Base-by-base conservation (phyloP, 1,140 invertebrate genomes). In the Zaprionus ornatus region DNA sequence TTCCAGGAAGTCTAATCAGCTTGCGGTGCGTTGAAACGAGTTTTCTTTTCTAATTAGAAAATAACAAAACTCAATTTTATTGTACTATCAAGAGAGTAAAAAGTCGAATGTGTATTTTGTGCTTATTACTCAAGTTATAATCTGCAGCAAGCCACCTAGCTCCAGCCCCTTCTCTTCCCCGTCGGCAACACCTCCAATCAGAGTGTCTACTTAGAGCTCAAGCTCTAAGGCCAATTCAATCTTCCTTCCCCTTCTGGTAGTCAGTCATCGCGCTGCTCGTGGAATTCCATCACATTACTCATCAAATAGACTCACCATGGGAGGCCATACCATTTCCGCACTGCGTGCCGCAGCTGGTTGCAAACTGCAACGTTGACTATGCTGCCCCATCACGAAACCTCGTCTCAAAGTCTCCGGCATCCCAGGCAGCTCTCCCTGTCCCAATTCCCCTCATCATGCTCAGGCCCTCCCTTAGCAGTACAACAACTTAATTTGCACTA, bases 401-500 rank as follows among this genome's bases (percentile, higher is more conserved):
- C 5, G 29, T 32, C 29, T 32, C 29, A 32, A 32, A 32, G 29
- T n/a, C 40, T n/a, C 15, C 40, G 15, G 37, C 70, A 37, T 25
- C 10, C 48, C 5, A n/a, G 25, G 40, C 32, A n/a, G 9, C 15
- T 37, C 62, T 40, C 29, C 32, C 23, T 23, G 4, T 42, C 23
- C 17, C 35, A n/a, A n/a, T 42, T 50, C 40, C 23, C 50, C 35
- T 25, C 13, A 2, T n/a, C 13, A n/a, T 25, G 2, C 15, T 5
- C 12, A 27, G 25, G 15, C 1, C 25, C 23, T 12, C 54, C 68
- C 17, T 60, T 37, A 52, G 21, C 62, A 56, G 67, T 74, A 68
- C 48, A 63, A 83, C 83, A 86, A 86, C 80, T 88, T 86, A 87
- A 86, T 86, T 86, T 86, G 72, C 82, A 83, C 82, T 86, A 86